A percentile compares a stretch with the other conserved stretches of the same genome.
phyloP scores from a whole-genome alignment of 2,888 invertebrate genomes.

The Dolomedes plantarius region DNA sequence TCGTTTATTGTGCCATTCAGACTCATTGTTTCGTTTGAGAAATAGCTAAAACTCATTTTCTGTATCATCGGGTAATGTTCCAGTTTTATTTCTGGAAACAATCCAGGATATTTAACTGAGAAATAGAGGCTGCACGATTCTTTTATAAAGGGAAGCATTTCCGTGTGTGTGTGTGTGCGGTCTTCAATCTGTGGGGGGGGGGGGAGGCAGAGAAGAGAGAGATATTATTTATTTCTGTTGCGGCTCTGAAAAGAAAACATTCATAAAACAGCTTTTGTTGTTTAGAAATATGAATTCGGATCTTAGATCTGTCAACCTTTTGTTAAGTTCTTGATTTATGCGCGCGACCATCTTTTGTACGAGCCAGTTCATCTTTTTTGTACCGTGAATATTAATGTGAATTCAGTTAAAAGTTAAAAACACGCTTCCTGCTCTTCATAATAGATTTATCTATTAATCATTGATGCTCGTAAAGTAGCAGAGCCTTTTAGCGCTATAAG shows the following conservation, averaged over 20 bases:
- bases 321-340: neutral
- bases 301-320: neutral
- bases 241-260: neutral
- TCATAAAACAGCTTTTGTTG: conserved; percentile 1
- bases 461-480: too few species aligned
- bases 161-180: neutral
- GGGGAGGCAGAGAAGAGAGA: neutral
- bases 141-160: neutral
- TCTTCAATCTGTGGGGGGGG: neutral
- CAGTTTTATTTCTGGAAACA: neutral
- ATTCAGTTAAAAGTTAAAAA: too few species aligned
- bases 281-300: neutral
- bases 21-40: neutral
- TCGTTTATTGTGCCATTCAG: conserved; percentile 6
- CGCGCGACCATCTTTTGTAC: neutral
- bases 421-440: too few species aligned
- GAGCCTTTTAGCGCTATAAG: too few species aligned
- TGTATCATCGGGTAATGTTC: conserved; percentile 6
- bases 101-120: conserved; percentile 6
- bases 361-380: neutral
- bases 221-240: neutral
- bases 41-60: conserved; percentile 2
- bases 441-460: too few species aligned
- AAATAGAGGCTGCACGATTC: neutral
- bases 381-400: too few species aligned